Evolutionary conservation across 2,888 invertebrate genomes (phyloP).

Genomic region (Aplocera efformata): DNA sequence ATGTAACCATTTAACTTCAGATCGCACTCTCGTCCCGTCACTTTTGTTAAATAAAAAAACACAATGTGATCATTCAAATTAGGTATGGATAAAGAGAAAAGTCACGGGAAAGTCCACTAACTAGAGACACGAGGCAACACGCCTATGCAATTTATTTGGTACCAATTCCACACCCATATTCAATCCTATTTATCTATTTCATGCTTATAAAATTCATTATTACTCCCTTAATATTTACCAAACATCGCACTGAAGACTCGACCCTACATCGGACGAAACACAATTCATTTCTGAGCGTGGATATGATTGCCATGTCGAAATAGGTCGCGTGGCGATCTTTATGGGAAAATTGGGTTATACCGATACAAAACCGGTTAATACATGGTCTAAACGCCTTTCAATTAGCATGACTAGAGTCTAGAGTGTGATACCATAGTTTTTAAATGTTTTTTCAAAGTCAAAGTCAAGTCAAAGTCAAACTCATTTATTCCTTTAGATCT

Average conservation of each 20-base stretch:
- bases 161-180: conserved; percentile 27
- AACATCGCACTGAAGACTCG: conserved; percentile 2
- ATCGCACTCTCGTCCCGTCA: too few relatives aligned
- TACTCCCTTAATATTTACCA: conserved; percentile 18
- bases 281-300: not conserved
- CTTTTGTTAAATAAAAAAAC: too few relatives aligned
- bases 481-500: too few relatives aligned
- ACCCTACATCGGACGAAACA: conserved; percentile 1
- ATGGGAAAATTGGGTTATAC: conserved; percentile 56
- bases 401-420: conserved; percentile 4
- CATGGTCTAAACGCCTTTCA: conserved; percentile 34
- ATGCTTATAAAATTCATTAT: conserved; percentile 30
- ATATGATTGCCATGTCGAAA: conserved; percentile 50
- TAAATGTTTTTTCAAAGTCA: too few relatives aligned
- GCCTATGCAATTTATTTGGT: conserved; percentile 59
- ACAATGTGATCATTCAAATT: too few relatives aligned
- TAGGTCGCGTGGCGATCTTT: conserved; percentile 66
- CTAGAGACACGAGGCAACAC: conserved; percentile 62
- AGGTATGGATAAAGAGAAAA: not conserved
- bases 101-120: conserved; percentile 70
- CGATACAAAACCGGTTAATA: conserved; percentile 37
- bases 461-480: too few relatives aligned
- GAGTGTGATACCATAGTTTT: not conserved
- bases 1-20: too few relatives aligned
- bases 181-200: conserved; percentile 36